A percentile compares a stretch with the other conserved stretches of the same genome.
These are phyloP conservation scores for Pollimyrus isidori DNA, from an alignment of 2,113 vertebrate species.

Conservation along the genomic window DNA sequence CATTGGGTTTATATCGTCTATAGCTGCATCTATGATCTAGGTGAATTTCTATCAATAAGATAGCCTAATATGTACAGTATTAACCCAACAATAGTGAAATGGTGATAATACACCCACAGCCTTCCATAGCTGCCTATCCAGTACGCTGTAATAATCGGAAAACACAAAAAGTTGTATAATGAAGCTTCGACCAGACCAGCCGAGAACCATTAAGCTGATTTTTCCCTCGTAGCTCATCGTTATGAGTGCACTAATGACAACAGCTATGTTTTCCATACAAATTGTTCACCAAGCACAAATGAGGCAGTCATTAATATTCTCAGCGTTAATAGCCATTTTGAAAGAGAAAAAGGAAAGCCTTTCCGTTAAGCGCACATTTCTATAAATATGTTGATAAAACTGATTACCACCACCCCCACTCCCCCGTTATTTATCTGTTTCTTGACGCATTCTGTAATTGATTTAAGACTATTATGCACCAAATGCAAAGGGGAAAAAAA, in stretches of 20 bases:
- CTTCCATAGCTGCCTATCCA: neutral
- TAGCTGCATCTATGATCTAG: neutral
- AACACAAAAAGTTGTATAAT: neutral
- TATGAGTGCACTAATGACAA: neutral
- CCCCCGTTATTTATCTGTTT: neutral
- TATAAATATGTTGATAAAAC: neutral
- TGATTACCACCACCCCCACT: too few relatives aligned
- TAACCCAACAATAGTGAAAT: neutral
- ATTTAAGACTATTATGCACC: neutral
- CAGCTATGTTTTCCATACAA: neutral
- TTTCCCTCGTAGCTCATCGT: neutral
- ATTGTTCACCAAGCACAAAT: neutral
- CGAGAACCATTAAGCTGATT: neutral
- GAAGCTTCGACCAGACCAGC: neutral
- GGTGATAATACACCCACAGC: neutral
- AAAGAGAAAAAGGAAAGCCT: neutral
- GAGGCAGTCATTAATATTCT: neutral
- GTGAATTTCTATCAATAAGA: neutral
- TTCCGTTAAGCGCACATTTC: neutral
- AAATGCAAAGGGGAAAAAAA: neutral
- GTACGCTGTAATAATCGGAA: neutral
- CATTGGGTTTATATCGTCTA: neutral
- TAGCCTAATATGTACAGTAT: neutral
- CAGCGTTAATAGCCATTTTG: neutral
- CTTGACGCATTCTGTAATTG: conserved; percentile 1